A percentile compares a stretch with the other conserved stretches of the same genome.
phyloP scores from a whole-genome alignment of 2,888 invertebrate genomes.

The Trisateles emortualis region DNA sequence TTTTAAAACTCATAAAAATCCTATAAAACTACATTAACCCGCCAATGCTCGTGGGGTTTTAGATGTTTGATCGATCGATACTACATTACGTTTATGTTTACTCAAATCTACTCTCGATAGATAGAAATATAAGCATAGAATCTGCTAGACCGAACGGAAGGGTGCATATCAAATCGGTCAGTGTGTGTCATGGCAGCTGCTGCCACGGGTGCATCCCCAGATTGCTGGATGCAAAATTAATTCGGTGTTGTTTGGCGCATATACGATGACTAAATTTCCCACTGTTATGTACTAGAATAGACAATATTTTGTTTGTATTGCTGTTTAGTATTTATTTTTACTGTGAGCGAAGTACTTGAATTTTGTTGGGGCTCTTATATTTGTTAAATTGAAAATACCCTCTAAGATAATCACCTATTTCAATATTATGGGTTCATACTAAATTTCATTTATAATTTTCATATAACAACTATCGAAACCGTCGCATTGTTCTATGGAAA shows the following conservation, averaged over 20 bases:
- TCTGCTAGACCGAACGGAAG: slow-evolving; percentile 61
- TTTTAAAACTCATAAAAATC: slow-evolving; percentile 1
- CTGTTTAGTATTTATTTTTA: background rate
- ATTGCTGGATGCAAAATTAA: slow-evolving; percentile 82
- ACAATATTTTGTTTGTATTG: background rate
- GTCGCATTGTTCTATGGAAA: no score
- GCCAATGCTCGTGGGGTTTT: background rate
- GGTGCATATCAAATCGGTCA: slow-evolving; percentile 83
- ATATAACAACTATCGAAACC: no score
- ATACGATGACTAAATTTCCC: slow-evolving; percentile 43
- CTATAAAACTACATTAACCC: background rate
- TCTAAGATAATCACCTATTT: no score
- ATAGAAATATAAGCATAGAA: slow-evolving; percentile 35
- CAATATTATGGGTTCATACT: no score
- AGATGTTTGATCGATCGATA: background rate
- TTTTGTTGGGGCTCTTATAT: no score
- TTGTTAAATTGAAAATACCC: no score
- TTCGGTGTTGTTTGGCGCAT: slow-evolving; percentile 57
- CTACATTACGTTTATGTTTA: slow-evolving; percentile 8
- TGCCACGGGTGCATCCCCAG: slow-evolving; percentile 71
- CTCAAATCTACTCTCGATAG: slow-evolving; percentile 7
- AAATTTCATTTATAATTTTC: no score
- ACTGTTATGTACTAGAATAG: slow-evolving; percentile 9
- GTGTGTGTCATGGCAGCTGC: slow-evolving; percentile 72
- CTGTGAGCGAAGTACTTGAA: background rate